phyloP scores from a whole-genome alignment of 2,888 invertebrate species.

The Acrobasis repandana region DNA sequence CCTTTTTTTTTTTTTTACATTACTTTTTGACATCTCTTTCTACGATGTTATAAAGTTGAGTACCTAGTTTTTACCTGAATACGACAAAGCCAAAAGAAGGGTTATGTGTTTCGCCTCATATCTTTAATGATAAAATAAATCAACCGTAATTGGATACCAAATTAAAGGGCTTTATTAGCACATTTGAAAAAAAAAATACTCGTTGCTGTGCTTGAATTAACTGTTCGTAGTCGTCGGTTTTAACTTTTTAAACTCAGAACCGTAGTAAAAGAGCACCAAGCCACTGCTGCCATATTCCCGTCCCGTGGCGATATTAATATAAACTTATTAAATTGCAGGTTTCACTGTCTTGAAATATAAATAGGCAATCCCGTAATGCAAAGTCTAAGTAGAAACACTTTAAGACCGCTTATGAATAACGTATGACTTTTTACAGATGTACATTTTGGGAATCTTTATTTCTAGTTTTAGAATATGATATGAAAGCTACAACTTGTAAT shows the following conservation, averaged over 20 bases:
- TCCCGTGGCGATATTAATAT: conserved; percentile 35
- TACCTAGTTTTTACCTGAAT: no score
- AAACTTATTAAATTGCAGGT: conserved; percentile 39
- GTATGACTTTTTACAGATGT: conserved; percentile 7
- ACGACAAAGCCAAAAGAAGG: no score
- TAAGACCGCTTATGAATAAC: conserved; percentile 20
- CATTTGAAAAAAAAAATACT: no score
- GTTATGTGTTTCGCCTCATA: no score
- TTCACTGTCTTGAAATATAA: conserved; percentile 23
- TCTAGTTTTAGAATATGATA: background rate
- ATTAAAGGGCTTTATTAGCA: no score
- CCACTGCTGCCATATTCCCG: conserved; percentile 30
- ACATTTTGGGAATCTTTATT: background rate
- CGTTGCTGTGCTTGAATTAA: no score
- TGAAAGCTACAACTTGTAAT: background rate
- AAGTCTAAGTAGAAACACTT: conserved; percentile 14
- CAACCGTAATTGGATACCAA: no score
- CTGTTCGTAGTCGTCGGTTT: no score
- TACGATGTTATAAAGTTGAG: no score
- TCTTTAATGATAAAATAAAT: no score
- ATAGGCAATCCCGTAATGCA: conserved; percentile 21
- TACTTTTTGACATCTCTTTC: no score
- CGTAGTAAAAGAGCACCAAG: background rate
- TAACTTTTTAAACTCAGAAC: background rate
- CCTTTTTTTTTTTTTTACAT: no score